Percentiles rank a stretch among this genome's conserved stretches.
Conservation (phyloP, 1,140 invertebrate genomes). For the Globodera rostochiensis region DNA sequence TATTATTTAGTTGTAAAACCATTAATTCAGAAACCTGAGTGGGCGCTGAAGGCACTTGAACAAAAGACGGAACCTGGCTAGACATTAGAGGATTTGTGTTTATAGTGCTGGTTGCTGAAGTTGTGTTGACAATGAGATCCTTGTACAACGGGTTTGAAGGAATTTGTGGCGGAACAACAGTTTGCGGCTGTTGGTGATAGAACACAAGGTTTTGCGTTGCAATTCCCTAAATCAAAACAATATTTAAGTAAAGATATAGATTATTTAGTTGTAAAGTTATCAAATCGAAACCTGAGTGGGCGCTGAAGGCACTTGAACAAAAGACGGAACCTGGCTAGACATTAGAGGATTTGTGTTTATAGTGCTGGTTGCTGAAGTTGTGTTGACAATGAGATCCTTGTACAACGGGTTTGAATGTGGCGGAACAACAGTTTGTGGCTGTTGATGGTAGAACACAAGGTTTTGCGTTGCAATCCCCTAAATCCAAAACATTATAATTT, state of each 20-base stretch:
- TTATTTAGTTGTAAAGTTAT: no score
- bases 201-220: not conserved
- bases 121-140: not conserved
- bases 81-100: constrained; percentile 18
- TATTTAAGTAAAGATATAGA: no score
- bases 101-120: no score
- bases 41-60: not conserved
- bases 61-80: constrained; percentile 10
- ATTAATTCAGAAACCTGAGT: constrained; percentile 3
- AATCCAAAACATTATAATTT: not conserved
- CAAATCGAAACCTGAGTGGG: not conserved
- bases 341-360: constrained; percentile 12
- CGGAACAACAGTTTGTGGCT: not conserved
- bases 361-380: not conserved
- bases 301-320: constrained; percentile 3
- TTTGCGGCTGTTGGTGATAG: not conserved
- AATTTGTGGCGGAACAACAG: not conserved
- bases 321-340: constrained; percentile 11
- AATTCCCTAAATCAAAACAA: not conserved
- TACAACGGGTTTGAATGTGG: not conserved
- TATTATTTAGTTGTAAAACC: no score
- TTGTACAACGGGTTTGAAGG: not conserved
- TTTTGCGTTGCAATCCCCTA: not conserved
- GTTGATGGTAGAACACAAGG: not conserved
- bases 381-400: not conserved